These are phyloP conservation scores for Amblyopsis hoosieri DNA, from an alignment of 2,797 vertebrate genomes.

Conservation along the genomic window DNA sequence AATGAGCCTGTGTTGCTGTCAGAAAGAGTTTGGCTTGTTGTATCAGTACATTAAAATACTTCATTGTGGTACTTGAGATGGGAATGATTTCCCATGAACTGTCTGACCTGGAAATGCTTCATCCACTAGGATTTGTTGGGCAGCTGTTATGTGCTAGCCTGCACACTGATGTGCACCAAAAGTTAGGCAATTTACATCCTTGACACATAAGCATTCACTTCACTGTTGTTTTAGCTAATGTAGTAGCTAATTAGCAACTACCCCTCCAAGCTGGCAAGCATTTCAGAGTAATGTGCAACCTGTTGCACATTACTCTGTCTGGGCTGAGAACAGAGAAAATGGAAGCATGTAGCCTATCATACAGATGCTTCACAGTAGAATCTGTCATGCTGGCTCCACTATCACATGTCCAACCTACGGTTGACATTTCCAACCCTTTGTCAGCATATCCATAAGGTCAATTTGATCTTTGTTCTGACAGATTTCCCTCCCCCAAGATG, in stretches of 20 bases:
- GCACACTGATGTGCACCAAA: not conserved
- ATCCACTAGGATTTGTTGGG: not conserved
- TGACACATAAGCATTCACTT: not conserved
- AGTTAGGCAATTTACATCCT: not conserved
- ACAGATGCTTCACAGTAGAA: constrained; percentile 52
- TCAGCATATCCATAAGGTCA: constrained; percentile 61
- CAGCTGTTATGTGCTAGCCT: not conserved
- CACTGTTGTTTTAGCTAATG: not conserved
- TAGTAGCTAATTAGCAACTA: constrained; percentile 11
- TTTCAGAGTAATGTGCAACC: constrained; percentile 43
- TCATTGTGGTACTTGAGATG: constrained; percentile 14
- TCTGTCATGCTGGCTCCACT: constrained; percentile 50
- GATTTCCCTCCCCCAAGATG: constrained; percentile 8
- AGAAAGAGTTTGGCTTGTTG: constrained; percentile 68
- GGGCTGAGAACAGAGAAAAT: constrained; percentile 29
- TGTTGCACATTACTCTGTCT: constrained; percentile 55
- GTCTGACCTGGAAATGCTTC: not conserved
- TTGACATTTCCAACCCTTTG: constrained; percentile 57
- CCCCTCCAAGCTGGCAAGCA: constrained; percentile 30
- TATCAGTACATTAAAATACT: constrained; percentile 56
- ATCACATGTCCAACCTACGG: constrained; percentile 58
- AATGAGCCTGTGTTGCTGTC: constrained; percentile 79
- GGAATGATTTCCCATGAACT: not conserved
- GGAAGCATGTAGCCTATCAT: constrained; percentile 31
- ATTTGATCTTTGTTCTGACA: constrained; percentile 53